Percentiles rank a stretch among this genome's conserved stretches.
Evolutionary conservation across 2,113 vertebrate genomes (phyloP).

Genomic region (Pogona vitticeps): DNA sequence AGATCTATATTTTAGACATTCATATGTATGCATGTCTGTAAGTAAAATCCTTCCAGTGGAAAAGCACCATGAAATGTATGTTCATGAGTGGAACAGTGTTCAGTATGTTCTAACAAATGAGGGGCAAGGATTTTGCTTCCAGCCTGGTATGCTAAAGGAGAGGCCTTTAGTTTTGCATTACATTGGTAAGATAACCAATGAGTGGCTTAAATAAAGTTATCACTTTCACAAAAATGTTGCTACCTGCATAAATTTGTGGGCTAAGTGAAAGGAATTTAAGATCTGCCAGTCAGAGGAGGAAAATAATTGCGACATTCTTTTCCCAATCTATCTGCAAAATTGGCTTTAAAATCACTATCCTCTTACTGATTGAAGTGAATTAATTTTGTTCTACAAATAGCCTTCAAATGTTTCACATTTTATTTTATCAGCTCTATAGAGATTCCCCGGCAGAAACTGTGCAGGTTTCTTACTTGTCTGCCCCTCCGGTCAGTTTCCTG

Average conservation of each 20-base stretch:
- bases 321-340: background rate
- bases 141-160: background rate
- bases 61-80: constrained; percentile 17
- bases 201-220: background rate
- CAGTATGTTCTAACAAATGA: background rate
- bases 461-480: constrained; percentile 89
- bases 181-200: constrained; percentile 7
- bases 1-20: background rate
- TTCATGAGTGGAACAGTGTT: background rate
- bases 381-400: background rate
- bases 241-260: background rate
- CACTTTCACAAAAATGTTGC: constrained; percentile 14
- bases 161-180: background rate
- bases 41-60: constrained; percentile 14
- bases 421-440: background rate
- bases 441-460: constrained; percentile 35
- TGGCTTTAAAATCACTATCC: constrained; percentile 28
- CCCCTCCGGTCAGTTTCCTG: constrained; percentile 95
- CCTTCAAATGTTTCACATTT: background rate
- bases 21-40: background rate
- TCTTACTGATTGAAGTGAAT: background rate
- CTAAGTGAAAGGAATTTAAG: background rate
- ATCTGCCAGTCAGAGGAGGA: background rate
- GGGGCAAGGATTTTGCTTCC: background rate
- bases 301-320: background rate